These are phyloP conservation scores for Halesus radiatus DNA, from an alignment of 1,140 invertebrate species.

Conservation along the genomic window DNA sequence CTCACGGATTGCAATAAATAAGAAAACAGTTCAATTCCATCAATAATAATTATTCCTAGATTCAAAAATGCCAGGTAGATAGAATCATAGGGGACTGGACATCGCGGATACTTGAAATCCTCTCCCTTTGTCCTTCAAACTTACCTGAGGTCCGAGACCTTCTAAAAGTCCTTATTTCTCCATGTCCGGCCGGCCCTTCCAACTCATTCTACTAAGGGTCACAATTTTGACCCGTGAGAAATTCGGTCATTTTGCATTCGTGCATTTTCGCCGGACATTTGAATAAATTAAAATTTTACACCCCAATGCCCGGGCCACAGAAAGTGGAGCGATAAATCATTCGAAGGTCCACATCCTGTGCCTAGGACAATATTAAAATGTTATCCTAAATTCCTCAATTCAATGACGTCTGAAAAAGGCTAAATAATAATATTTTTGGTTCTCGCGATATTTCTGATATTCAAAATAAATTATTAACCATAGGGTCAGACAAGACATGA, in stretches of 20 bases:
- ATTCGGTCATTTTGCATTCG: conserved; percentile 13
- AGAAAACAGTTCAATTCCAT: not conserved
- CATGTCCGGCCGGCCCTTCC: not conserved
- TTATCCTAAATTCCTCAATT: not conserved
- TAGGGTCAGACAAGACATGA: too few relatives aligned
- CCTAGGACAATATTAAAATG: not conserved
- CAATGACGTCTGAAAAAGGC: too few relatives aligned
- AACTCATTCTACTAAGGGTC: conserved; percentile 11
- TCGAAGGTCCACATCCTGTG: not conserved
- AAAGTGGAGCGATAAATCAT: conserved; percentile 15
- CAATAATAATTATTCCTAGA: not conserved
- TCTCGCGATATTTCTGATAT: not conserved
- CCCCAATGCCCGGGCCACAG: not conserved
- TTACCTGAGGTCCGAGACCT: not conserved
- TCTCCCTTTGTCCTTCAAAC: not conserved
- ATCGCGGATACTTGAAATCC: not conserved
- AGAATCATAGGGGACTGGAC: not conserved
- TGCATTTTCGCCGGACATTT: conserved; percentile 19
- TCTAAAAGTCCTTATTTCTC: not conserved
- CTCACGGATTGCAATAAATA: not conserved
- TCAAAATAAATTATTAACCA: too few relatives aligned
- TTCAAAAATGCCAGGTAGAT: not conserved
- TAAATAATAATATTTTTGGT: not conserved
- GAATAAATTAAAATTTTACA: conserved; percentile 41
- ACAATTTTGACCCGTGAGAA: conserved; percentile 35